Conservation (phyloP, 2,113 vertebrate genomes). For the Salminus brasiliensis region DNA sequence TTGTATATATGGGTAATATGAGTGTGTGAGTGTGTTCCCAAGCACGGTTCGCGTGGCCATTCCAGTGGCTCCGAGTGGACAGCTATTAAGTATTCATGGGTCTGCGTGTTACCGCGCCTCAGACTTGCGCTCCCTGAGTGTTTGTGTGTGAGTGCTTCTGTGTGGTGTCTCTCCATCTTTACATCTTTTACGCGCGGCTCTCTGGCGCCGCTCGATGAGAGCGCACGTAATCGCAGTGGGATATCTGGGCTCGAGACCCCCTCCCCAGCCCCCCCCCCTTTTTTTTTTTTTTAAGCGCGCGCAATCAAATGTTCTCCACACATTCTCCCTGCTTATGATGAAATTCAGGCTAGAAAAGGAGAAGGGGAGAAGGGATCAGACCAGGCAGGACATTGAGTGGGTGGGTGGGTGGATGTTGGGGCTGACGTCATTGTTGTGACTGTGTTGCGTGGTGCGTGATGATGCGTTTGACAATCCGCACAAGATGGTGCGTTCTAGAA, state of each 20-base stretch:
- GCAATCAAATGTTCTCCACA: slow-evolving; percentile 35
- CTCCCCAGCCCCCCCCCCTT: slow-evolving; percentile 35
- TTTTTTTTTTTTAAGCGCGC: slow-evolving; percentile 37
- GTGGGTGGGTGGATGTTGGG: neutral
- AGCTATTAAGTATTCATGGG: slow-evolving; percentile 42
- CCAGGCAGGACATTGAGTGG: neutral
- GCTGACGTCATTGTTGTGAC: neutral
- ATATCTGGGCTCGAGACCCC: slow-evolving; percentile 61
- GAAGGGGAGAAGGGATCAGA: slow-evolving; percentile 30
- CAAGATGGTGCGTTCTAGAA: neutral
- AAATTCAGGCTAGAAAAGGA: slow-evolving; percentile 26
- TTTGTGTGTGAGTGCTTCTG: neutral
- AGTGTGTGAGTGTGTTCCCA: neutral
- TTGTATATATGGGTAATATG: neutral
- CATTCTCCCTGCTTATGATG: slow-evolving; percentile 45
- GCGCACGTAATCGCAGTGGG: slow-evolving; percentile 71
- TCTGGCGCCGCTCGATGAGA: slow-evolving; percentile 90
- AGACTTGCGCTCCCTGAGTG: slow-evolving; percentile 51
- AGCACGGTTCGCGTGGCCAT: slow-evolving; percentile 11
- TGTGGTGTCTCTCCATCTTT: slow-evolving; percentile 53
- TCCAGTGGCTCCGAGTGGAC: slow-evolving; percentile 11
- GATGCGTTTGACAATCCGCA: neutral
- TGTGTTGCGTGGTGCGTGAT: neutral
- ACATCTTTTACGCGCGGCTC: slow-evolving; percentile 76
- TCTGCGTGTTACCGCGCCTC: slow-evolving; percentile 27